Evolutionary conservation across 1,140 invertebrate species (phyloP), one percentile per base, ranked within the genome.

Genomic region (Drosophila sproati): DNA sequence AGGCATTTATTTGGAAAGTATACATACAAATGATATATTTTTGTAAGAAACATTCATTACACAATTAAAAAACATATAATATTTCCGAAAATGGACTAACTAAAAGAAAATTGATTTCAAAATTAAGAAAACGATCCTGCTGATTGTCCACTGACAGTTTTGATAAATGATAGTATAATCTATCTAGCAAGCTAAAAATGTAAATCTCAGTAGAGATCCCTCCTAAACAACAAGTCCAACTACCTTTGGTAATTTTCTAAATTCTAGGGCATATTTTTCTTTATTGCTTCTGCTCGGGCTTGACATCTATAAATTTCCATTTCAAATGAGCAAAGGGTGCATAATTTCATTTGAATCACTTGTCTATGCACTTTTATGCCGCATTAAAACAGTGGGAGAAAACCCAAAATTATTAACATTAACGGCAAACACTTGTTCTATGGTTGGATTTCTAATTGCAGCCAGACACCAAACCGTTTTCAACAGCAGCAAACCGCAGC

Each of bases 291-390:
- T 62, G 39, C 29, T 64, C 41, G 54, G 60, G 7, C 34, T 34
- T 62, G 60, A 6, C 34, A 73, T 60, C 61, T 70, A 47, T n/a
- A 62, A 45, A 82, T 79, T 79, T 79, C 54, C 62, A 83, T 81
- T 72, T 72, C 20, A 72, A 72, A 76, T 82, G 59, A 64, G 43
- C 62, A 50, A 79, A 73, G 69, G 59, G 39, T 57, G 28, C 47
- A 63, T 68, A 80, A 80, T 80, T 74, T 60, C 68, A 80, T 56
- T 73, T 64, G 41, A 78, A 77, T 78, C 70, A 66, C 68, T 62
- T 80, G 63, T 57, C 72, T 68, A 76, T 75, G 64, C 52, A 54
- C 52, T 43, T 48, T 57, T 56, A 50, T 32, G 35, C 29, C 41
- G 31, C 39, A 29, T 62, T 50, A 61, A 45, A 61, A 34, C 54